Base-by-base conservation (phyloP, 2,113 vertebrate genomes). In the Carollia perspicillata region DNA sequence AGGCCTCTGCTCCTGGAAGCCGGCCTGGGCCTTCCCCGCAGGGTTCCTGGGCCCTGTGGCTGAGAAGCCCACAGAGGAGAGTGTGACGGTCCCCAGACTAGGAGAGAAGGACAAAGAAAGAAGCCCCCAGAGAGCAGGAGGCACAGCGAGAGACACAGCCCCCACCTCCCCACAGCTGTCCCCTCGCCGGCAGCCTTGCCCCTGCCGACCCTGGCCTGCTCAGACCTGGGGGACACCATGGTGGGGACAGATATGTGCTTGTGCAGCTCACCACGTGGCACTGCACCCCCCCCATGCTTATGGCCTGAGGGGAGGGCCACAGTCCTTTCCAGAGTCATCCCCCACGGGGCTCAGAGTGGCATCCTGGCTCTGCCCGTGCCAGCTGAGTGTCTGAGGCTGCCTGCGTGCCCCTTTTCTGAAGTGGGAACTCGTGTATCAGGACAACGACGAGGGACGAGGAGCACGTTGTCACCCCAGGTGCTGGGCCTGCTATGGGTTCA, bases 131-230 rank as follows among this genome's bases (percentile, higher is more conserved):
- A 40, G 20, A 42, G 28, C 51, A 8, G 51, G 63, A 0, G 1
- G 30, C 30, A 0, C 0, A 2, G 17, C 17, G 3, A 2, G 0
- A 20, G 53, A 66, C 66, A 55, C 6, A 66, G 33, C 44, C 16
- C 20, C 55, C 5, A n/a, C n/a, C 55, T 42, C 5, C 42, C 74
- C 3, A 9, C 1, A 5, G 53, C 16, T 7, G 55, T 6, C 35
- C 40, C 6, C 28, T 44, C 6, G 6, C 20, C 4, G 0, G 1
- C 30, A 8, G 14, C 5, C 4, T 9, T 0, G 0, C 35, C 66
- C 42, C 23, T 8, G 35, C 77, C 35, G 20, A 37, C 75, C 60
- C 49, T 1, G 0, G 37, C 53, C 53, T 55, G 53, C 53, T 55
- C 53, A 55, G 14, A 20, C 44, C 44, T 42, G 69, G 55, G 42